Evolutionary conservation across 1,140 invertebrate species (phyloP), one percentile per base, ranked within the genome.

Genomic region (Ephestia elutella): DNA sequence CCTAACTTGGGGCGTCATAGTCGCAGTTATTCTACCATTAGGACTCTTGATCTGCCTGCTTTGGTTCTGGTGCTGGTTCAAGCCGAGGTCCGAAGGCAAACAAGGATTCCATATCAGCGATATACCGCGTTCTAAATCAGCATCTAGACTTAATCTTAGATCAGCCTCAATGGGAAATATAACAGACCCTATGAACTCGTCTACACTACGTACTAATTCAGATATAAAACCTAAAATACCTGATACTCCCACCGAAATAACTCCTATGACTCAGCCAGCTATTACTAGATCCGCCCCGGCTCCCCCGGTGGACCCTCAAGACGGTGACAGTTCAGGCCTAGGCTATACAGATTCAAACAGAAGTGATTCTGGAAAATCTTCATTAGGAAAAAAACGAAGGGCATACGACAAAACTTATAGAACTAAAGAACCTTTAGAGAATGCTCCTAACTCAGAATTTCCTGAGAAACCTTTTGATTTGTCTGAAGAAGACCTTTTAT

Each of bases 381-480:
- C 63, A 5, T 49, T 73, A 11, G 71, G 89, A 18, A 93, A 92
- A 85, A 94, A 93, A 78, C 90, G 91, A 64, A 89, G 92, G 59
- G 92, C 86, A 68, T 96, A 96, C 78, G 95, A 96, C 75, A 93
- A 92, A 74, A 92, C 93, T 60, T 96, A 96, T 86, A 89, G 92
- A 64, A 96, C 95, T 10, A 90, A 95, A 74, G 95, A 96, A 89
- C 95, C 95, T 55, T 81, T 96, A 65, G 91, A 92, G 2, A 92
- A 93, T 70, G 92, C 92, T 72, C 95, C 95, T 18, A 89, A 93
- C 62, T 90, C 92, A 64, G 93, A 95, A 60, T 96, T 96, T 84
- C 94, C 95, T 66, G 92, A 94, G 56, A 95, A 95, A 87, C 91
- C 92, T 54, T 94, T 93, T 92, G 94, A 95, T 82, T 79, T 95